Conservation (phyloP, 2,888 invertebrate species). For the Copidosoma aretas region DNA sequence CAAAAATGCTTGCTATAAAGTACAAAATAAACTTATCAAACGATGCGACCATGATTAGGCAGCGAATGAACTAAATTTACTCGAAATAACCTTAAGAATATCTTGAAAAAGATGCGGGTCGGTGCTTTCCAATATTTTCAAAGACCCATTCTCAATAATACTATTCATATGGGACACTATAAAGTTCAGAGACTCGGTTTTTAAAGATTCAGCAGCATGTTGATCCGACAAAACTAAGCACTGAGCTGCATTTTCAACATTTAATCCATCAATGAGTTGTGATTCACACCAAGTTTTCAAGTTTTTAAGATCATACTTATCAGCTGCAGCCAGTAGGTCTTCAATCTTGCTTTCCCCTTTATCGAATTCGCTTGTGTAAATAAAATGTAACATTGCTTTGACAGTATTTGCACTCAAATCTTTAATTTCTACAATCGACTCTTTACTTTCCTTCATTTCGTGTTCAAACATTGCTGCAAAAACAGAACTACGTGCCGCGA, state of each 20-base stretch:
- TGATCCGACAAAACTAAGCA: not conserved
- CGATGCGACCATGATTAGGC: no score
- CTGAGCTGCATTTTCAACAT: not conserved
- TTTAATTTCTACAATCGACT: not conserved
- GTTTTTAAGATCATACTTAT: not conserved
- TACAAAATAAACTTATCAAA: no score
- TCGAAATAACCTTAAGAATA: no score
- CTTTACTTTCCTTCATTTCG: not conserved
- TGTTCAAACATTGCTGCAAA: not conserved
- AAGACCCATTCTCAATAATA: not conserved
- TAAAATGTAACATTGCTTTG: not conserved
- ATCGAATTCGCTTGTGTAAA: not conserved
- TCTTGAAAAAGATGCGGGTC: no score
- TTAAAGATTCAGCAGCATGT: not conserved
- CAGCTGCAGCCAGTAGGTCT: not conserved
- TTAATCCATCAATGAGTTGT: not conserved
- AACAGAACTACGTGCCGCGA: not conserved
- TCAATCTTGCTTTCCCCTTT: not conserved
- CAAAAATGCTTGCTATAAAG: no score
- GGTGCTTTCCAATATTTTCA: not conserved
- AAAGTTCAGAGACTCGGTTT: no score
- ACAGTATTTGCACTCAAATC: not conserved
- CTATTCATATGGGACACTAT: no score
- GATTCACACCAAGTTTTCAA: no score
- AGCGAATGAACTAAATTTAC: no score